A percentile compares a stretch with the other conserved stretches of the same genome.
phyloP scores from a whole-genome alignment of 2,797 vertebrate genomes.

The Bucorvus abyssinicus region DNA sequence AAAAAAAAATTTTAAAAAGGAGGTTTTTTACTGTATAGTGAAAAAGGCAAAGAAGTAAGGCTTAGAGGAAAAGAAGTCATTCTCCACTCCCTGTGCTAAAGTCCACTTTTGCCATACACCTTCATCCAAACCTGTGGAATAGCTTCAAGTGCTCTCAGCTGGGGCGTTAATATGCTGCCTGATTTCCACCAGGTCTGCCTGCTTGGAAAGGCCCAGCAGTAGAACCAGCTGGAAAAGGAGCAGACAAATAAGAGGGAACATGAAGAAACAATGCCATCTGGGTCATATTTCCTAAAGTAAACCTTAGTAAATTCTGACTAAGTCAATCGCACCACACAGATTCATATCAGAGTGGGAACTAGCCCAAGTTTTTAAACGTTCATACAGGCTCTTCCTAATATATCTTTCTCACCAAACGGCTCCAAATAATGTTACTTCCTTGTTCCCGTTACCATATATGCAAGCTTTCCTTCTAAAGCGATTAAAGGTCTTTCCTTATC shows the following conservation, averaged over 20 bases:
- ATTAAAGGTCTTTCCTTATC: background rate
- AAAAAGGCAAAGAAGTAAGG: background rate
- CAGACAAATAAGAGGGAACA: background rate
- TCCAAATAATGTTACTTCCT: background rate
- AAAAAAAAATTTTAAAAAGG: background rate
- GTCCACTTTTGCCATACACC: background rate
- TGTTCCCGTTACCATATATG: background rate
- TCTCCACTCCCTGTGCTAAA: background rate
- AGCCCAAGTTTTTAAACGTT: background rate
- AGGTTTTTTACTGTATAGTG: background rate
- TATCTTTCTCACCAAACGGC: background rate
- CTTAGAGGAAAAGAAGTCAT: background rate
- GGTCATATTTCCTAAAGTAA: background rate
- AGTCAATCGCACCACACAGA: background rate
- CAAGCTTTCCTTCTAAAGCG: background rate
- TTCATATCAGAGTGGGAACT: background rate
- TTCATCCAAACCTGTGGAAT: background rate
- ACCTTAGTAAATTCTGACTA: background rate
- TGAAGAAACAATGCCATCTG: background rate
- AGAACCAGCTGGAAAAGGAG: background rate
- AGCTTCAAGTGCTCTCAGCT: background rate
- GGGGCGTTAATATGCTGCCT: rapidly evolving
- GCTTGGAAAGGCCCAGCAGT: background rate
- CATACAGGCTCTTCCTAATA: background rate
- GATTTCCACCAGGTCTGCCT: background rate